phyloP scores from a whole-genome alignment of 2,797 vertebrate species.

The Smutsia gigantea region DNA sequence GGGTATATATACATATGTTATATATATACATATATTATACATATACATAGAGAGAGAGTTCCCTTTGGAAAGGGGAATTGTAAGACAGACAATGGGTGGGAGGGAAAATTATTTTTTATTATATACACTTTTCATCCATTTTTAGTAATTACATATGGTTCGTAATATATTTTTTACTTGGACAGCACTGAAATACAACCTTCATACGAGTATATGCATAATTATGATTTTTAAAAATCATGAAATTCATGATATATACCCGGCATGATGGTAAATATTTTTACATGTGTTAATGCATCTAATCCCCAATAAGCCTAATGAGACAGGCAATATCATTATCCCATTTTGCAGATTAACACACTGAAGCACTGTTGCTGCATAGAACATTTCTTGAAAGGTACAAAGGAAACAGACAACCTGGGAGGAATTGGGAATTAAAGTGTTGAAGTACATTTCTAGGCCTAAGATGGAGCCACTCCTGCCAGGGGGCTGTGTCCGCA shows the following conservation, averaged over 20 bases:
- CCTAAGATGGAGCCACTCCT: no score
- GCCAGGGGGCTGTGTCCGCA: neutral
- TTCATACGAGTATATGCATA: neutral
- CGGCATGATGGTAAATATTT: neutral
- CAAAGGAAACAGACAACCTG: neutral
- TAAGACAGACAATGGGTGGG: neutral
- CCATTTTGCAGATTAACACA: neutral
- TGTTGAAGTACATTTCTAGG: neutral
- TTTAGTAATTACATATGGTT: neutral
- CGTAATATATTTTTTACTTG: no score
- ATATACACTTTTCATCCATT: neutral
- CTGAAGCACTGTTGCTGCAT: neutral
- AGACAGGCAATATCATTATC: neutral
- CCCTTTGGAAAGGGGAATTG: neutral
- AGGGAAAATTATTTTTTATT: neutral
- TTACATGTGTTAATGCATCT: neutral
- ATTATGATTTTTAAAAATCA: neutral
- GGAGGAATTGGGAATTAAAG: neutral
- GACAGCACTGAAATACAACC: neutral
- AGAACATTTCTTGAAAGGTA: neutral
- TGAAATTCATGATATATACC: neutral
- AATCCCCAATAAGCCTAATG: neutral
- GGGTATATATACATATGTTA: neutral
- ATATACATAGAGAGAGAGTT: neutral
- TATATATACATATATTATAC: neutral